Evolutionary conservation across 2,888 invertebrate genomes (phyloP), one percentile per base, ranked within the genome.

Genomic region (Lasioglossum lativentre): DNA sequence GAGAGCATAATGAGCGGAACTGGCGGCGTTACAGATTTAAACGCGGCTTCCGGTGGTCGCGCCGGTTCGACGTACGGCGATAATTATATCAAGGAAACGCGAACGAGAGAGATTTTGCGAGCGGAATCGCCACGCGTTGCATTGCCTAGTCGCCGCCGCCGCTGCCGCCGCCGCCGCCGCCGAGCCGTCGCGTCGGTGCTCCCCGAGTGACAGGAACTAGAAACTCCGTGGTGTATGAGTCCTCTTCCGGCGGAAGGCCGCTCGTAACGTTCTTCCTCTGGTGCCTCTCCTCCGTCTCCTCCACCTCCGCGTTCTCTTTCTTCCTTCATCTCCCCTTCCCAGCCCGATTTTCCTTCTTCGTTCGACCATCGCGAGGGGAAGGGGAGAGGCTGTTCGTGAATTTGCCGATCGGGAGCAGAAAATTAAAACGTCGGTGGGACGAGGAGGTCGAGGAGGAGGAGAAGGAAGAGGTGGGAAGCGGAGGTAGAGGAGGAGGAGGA

Each of bases 201-300:
- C 47, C 68, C 66, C n/a, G 82, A 86, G 80, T 78, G 90, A 90
- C 90, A 90, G 90, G 90, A 90, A 89, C 90, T 90, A 88, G 90
- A 89, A 89, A 90, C 86, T 82, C 81, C 82, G 83, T 78, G 83
- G 86, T 86, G 88, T 84, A 81, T 79, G 89, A 86, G 90, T 88
- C 86, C 76, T 83, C 86, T 90, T 90, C 90, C 90, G 90, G 78
- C 90, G 90, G 90, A 90, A 90, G 89, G 88, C 86, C 86, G 80
- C 86, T 86, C 88, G 90, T 82, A 90, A 83, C 82, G 86, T 79
- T 85, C 83, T 89, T 86, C 90, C 89, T 89, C 78, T 82, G 81
- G 70, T 66, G 38, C 80, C 79, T 12, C 74, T 56, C 45, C 81
- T 42, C 23, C 68, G 40, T 30, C 68, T 63, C 59, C 56, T 71